Percentiles rank a stretch among this genome's conserved stretches.
Evolutionary conservation across 2,113 vertebrate genomes (phyloP).

Genomic region (Phasianus colchicus): DNA sequence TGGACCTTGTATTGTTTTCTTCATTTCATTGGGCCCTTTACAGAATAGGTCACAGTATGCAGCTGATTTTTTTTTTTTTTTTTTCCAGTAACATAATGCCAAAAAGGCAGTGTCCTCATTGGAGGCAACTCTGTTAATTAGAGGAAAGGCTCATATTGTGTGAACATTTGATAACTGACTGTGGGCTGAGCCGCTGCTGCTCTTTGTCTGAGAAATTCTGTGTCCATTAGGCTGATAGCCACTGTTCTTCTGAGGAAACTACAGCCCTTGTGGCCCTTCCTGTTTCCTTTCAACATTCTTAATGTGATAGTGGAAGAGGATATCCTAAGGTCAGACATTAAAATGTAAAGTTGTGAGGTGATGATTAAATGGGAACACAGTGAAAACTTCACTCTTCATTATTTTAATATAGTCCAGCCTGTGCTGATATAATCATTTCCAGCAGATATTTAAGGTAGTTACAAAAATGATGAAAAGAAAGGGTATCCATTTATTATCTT

Average conservation of each 20-base stretch:
- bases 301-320: slow-evolving; percentile 70
- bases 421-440: slow-evolving; percentile 57
- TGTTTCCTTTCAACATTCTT: slow-evolving; percentile 77
- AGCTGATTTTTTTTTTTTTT: background rate
- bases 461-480: slow-evolving; percentile 69
- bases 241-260: slow-evolving; percentile 69
- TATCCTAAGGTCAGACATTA: slow-evolving; percentile 74
- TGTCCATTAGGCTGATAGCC: slow-evolving; percentile 65
- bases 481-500: slow-evolving; percentile 67
- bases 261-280: slow-evolving; percentile 65
- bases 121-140: slow-evolving; percentile 47
- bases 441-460: slow-evolving; percentile 60
- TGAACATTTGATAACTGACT: slow-evolving; percentile 48
- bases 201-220: slow-evolving; percentile 70
- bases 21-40: slow-evolving; percentile 23
- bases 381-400: slow-evolving; percentile 71
- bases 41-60: background rate
- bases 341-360: slow-evolving; percentile 72
- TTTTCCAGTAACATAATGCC: background rate
- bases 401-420: slow-evolving; percentile 62
- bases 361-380: slow-evolving; percentile 67
- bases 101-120: background rate
- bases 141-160: slow-evolving; percentile 44
- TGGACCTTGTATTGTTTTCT: slow-evolving; percentile 6
- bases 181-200: slow-evolving; percentile 36